phyloP scores from a whole-genome alignment of 2,888 invertebrate genomes.

The Cepaea hortensis region DNA sequence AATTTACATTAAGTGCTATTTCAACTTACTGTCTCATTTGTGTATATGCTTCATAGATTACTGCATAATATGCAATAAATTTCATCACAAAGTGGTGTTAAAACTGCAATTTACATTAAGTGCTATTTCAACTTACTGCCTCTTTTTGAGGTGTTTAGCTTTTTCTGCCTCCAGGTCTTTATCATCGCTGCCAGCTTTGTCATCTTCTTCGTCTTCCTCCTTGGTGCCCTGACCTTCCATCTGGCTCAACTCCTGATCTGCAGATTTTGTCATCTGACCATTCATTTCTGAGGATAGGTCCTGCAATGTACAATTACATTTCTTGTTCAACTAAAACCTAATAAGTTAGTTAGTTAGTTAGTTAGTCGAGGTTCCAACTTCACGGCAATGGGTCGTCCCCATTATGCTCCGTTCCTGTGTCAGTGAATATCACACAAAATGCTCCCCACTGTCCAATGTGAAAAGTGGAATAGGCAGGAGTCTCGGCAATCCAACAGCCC shows the following conservation, averaged over 20 bases:
- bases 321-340: no score
- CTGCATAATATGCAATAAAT: no score
- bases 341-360: no score
- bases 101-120: neutral
- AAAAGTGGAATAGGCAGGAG: no score
- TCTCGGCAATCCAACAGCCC: no score
- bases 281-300: constrained; percentile 37
- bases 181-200: constrained; percentile 55
- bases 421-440: no score
- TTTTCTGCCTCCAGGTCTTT: constrained; percentile 59
- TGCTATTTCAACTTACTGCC: constrained; percentile 59
- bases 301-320: constrained; percentile 18
- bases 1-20: neutral
- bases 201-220: constrained; percentile 76
- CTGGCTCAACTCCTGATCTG: constrained; percentile 24
- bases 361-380: no score
- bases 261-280: neutral
- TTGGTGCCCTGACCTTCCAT: constrained; percentile 23
- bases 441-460: no score
- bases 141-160: constrained; percentile 65
- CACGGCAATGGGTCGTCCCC: no score
- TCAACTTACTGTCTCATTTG: constrained; percentile 62
- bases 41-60: no score
- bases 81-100: no score
- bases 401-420: no score